Base-by-base conservation (phyloP, 2,113 vertebrate species). In the Sitta europaea region DNA sequence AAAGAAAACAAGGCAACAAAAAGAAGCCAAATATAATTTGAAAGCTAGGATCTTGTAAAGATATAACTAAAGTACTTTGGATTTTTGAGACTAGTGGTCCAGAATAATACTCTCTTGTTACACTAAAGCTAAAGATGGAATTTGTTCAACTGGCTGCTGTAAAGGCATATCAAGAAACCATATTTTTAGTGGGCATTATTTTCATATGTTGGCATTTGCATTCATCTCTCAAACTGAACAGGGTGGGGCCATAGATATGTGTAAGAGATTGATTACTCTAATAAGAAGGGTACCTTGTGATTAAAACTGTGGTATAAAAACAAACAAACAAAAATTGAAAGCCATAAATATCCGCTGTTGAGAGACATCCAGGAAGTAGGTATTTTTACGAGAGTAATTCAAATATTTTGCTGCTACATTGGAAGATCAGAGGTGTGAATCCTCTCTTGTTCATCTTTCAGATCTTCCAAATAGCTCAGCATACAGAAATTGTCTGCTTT, bases 71-170 rank as follows among this genome's bases (percentile, higher is more conserved):
- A 95, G 73, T 83, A 35, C 51, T 94, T 94, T 89, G 48, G 75
- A 75, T 77, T 87, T 95, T 73, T 74, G 80, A 96, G 59, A 45
- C 85, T 84, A 91, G 40, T 25, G 9, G 35, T 20, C 47, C 86
- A 80, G 58, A 66, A 94, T 95, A 89, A 70, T 35, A 66, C 62
- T 94, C 73, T 92, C 51, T 87, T 3, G 2, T 96, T 97, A 93
- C 73, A 90, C 43, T 84, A 66, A 61, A 94, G 74, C 70, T 84
- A 57, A 85, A 43, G 62, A 74, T 88, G 77, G 84, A 82, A 92
- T 40, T 62, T 35, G 54, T 93, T 95, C 91, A 90, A 35, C 0
- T 96, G 86, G 70, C 90, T 94, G 11, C 73, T 90, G 47, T 12
- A 75, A 92, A 35, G 53, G 42, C 54, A 65, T 90, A 78, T 77